Evolutionary conservation across 2,888 invertebrate genomes (phyloP).

Genomic region (Andrena marginata): DNA sequence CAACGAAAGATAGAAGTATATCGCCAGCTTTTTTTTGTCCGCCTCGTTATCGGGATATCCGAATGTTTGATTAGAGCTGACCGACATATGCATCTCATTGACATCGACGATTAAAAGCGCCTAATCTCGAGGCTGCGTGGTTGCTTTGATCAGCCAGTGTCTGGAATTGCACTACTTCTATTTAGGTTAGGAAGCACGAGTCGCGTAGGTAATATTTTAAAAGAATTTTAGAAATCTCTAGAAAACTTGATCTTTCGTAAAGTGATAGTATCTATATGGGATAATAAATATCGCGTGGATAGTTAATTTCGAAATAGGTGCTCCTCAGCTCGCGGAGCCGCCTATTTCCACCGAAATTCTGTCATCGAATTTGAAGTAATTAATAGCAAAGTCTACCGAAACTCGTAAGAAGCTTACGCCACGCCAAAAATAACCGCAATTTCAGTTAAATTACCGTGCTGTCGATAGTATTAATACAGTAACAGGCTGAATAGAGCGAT

Average conservation of each 20-base stretch:
- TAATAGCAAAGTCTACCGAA: constrained; percentile 28
- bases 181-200: background rate
- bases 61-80: constrained; percentile 13
- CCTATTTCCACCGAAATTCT: background rate
- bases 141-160: background rate
- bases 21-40: constrained; percentile 16
- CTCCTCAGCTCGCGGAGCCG: background rate
- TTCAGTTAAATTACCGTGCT: constrained; percentile 51
- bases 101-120: background rate
- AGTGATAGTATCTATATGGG: too few relatives aligned
- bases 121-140: constrained; percentile 7
- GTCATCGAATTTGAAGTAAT: constrained; percentile 31
- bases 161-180: background rate
- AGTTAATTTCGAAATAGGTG: background rate
- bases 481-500: constrained; percentile 23
- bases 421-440: constrained; percentile 40
- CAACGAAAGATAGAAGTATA: constrained; percentile 30
- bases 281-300: background rate
- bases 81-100: background rate
- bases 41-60: constrained; percentile 30
- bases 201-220: background rate
- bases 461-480: constrained; percentile 50
- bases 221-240: too few relatives aligned
- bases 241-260: too few relatives aligned
- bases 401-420: constrained; percentile 39